These are phyloP conservation scores for Xyrauchen texanus DNA, from an alignment of 2,113 vertebrate species.

Conservation along the genomic window DNA sequence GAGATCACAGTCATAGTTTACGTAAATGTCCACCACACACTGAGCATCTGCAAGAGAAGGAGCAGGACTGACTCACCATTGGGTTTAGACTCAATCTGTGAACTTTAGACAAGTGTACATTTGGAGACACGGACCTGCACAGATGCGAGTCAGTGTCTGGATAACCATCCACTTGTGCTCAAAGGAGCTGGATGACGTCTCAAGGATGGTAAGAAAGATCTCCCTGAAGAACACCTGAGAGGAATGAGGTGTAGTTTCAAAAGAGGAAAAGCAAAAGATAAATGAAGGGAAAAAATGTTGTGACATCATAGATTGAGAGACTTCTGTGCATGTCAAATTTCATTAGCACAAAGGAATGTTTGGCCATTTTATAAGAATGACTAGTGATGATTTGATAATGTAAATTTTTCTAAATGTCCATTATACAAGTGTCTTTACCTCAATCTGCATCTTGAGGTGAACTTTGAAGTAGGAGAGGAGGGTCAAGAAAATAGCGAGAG, in stretches of 20 bases:
- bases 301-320: too few relatives aligned
- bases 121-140: constrained; percentile 82
- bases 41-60: constrained; percentile 84
- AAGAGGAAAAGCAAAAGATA: background rate
- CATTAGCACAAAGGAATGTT: too few relatives aligned
- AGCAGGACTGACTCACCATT: background rate
- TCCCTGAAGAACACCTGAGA: constrained; percentile 95
- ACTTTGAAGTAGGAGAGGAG: constrained; percentile 96
- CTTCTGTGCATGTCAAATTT: too few relatives aligned
- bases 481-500: constrained; percentile 95
- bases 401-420: too few relatives aligned
- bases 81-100: background rate
- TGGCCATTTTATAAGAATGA: too few relatives aligned
- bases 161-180: constrained; percentile 99
- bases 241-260: background rate
- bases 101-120: background rate
- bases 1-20: constrained; percentile 98
- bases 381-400: too few relatives aligned
- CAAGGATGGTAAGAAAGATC: constrained; percentile 96
- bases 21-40: constrained; percentile 98
- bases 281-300: too few relatives aligned
- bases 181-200: constrained; percentile 95
- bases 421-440: constrained; percentile 73
- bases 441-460: constrained; percentile 98
- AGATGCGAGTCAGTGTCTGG: constrained; percentile 96